Conservation (phyloP, 2,888 invertebrate species). For the Ornithoptera priamus region DNA sequence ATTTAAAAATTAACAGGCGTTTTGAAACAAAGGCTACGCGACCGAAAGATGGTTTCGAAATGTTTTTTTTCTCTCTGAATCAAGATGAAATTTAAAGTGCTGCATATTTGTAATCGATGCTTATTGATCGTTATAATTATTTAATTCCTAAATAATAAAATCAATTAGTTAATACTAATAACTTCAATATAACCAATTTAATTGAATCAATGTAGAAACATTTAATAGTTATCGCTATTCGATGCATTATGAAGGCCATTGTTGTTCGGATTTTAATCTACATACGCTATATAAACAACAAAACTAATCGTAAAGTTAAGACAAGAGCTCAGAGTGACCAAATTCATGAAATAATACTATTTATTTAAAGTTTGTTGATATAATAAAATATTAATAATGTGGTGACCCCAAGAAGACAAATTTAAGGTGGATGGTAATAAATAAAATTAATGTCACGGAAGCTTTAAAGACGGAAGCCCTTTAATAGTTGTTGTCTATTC, state of each 20-base stretch:
- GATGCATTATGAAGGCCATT: no score
- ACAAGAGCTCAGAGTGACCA: no score
- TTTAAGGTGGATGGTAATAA: conserved; percentile 34
- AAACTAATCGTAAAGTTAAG: no score
- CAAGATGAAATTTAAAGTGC: conserved; percentile 31
- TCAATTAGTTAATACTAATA: not conserved
- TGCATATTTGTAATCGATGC: conserved; percentile 11
- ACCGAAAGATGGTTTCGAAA: conserved; percentile 39
- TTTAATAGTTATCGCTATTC: no score
- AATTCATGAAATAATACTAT: no score
- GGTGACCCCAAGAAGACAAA: conserved; percentile 11
- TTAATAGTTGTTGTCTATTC: conserved; percentile 41
- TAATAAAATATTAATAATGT: not conserved
- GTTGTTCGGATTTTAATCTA: no score
- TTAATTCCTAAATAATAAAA: not conserved
- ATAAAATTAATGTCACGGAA: conserved; percentile 37
- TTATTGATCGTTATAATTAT: conserved; percentile 16
- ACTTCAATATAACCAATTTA: not conserved
- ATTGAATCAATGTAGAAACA: no score
- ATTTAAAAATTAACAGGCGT: conserved; percentile 40
- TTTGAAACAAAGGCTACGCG: conserved; percentile 45
- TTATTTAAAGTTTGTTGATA: not conserved
- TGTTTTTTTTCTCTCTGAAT: conserved; percentile 32
- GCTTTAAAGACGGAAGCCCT: conserved; percentile 46
- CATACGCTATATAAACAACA: no score